Base-by-base conservation (phyloP, 2,113 vertebrate species). In the Melanocharis versteri region DNA sequence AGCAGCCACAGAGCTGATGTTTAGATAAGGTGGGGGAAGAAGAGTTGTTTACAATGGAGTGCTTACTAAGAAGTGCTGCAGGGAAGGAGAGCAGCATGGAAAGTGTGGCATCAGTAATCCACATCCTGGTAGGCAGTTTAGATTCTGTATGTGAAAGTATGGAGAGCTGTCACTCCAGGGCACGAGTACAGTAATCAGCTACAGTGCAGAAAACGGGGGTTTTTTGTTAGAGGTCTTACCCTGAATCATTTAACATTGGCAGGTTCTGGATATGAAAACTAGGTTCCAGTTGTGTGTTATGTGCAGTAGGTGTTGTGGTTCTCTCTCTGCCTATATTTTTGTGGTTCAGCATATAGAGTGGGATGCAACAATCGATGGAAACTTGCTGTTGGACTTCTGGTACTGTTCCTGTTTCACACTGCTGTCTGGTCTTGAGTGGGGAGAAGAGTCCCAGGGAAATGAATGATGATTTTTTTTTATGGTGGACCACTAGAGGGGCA, bases 131-230 rank as follows among this genome's bases (percentile, higher is more conserved):
- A 72, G 39, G 10, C 31, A 88, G 15, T 18, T 86, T 37, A 58
- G 53, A 26, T 80, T 72, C 40, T 77, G 13, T 44, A 1, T 26
- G 4, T 45, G 37, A 13, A 19, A 10, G 6, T 28, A 2, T 13
- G 21, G 35, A 86, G 66, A 80, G 37, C n/a, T 78, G 40, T 90
- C 45, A 50, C 62, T 90, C 27, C 11, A n/a, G 44, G 60, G 24
- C 30, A 47, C 0, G 1, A 56, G 28, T 62, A 13, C 37, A 60
- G 23, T 70, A 69, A 62, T 6, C 45, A 81, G 44, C 13, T 70
- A 13, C 1, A 3, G n/a, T 57, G 79, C 47, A 75, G 54, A 44
- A 90, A 21, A 50, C 27, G 62, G 30, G 0, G 11, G 1, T 0
- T 40, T 70, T 73, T 82, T 13, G 30, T 90, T 62, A 50, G 26